phyloP scores from a whole-genome alignment of 2,888 invertebrate genomes.

The Lepetodrilus schrolli region DNA sequence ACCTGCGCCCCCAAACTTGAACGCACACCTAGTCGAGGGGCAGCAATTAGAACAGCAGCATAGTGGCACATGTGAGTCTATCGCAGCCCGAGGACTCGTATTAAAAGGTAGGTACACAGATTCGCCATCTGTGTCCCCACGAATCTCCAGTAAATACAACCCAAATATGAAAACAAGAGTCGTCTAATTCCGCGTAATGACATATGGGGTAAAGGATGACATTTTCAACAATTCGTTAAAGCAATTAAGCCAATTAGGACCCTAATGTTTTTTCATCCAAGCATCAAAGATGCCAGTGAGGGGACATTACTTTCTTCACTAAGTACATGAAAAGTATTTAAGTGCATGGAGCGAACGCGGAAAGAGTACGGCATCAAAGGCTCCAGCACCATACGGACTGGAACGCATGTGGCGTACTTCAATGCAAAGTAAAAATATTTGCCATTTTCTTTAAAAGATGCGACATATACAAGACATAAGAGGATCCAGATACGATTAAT shows the following conservation, averaged over 20 bases:
- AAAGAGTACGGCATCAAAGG: not conserved
- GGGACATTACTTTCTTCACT: not conserved
- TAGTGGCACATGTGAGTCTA: not conserved
- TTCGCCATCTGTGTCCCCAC: not conserved
- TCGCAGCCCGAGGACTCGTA: not conserved
- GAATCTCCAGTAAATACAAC: slow-evolving; percentile 12
- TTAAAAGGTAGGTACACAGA: slow-evolving; percentile 6
- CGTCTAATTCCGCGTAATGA: not conserved
- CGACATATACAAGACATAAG: not conserved
- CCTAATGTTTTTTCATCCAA: not conserved
- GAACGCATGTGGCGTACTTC: not conserved
- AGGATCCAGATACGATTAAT: not conserved
- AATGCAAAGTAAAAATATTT: slow-evolving; percentile 6
- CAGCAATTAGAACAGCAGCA: not conserved
- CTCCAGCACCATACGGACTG: not conserved
- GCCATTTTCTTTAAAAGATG: not conserved
- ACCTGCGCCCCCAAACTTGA: slow-evolving; percentile 16
- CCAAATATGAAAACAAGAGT: slow-evolving; percentile 9
- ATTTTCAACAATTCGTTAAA: not conserved
- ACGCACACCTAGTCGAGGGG: not conserved
- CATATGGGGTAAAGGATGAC: slow-evolving; percentile 1
- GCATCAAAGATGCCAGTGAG: not conserved
- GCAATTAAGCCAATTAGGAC: not conserved
- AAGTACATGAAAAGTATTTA: slow-evolving; percentile 10
- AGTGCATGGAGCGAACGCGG: not conserved